These are phyloP conservation scores for Cyprichromis sp. DNA, from an alignment of 2,113 vertebrate genomes.

Conservation along the genomic window DNA sequence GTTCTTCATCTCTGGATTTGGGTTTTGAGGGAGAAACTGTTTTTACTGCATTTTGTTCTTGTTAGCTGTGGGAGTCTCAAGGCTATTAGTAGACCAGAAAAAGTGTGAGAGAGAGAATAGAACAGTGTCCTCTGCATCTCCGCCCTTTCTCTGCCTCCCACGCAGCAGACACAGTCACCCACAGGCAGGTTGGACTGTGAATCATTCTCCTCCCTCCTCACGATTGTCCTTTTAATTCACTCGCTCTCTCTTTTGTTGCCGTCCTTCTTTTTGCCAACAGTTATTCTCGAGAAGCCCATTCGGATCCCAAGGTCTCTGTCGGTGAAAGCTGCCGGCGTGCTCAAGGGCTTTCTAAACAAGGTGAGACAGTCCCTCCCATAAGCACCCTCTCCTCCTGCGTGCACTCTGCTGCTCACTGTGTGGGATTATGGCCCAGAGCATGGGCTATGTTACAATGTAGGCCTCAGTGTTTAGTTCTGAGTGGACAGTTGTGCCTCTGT, in stretches of 20 bases:
- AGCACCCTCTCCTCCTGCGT: background rate
- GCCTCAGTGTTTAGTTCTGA: background rate
- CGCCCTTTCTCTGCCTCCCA: constrained; percentile 35
- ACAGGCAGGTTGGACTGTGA: constrained; percentile 50
- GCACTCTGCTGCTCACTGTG: background rate
- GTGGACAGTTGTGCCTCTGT: background rate
- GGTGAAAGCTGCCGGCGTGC: constrained; percentile 95
- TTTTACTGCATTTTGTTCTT: constrained; percentile 1
- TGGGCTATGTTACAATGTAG: background rate
- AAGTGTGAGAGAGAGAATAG: constrained; percentile 13
- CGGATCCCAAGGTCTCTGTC: constrained; percentile 97
- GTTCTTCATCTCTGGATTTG: background rate
- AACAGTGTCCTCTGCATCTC: constrained; percentile 17
- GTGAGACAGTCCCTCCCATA: constrained; percentile 64
- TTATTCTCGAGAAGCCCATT: constrained; percentile 98
- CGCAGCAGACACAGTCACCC: constrained; percentile 50
- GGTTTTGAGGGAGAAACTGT: background rate
- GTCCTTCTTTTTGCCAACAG: constrained; percentile 58
- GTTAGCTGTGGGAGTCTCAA: constrained; percentile 36
- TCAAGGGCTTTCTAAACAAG: constrained; percentile 99
- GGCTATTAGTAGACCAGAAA: constrained; percentile 17
- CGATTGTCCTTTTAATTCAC: constrained; percentile 33
- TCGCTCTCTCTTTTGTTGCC: background rate
- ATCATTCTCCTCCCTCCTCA: constrained; percentile 50
- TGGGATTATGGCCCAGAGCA: background rate